phyloP scores from a whole-genome alignment of 1,140 invertebrate species.

The Drosophila virilis region DNA sequence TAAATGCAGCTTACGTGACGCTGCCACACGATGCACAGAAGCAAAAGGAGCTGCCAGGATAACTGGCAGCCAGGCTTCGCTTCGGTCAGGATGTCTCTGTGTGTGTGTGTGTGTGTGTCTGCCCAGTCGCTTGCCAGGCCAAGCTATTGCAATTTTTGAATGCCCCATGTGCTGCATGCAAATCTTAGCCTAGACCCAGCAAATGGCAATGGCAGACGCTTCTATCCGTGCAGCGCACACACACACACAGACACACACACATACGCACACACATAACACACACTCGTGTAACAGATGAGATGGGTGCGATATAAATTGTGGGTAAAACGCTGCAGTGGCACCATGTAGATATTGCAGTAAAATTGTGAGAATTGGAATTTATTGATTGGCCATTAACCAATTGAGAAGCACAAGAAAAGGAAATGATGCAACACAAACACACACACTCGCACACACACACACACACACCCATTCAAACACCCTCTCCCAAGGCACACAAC shows the following conservation, averaged over 20 bases:
- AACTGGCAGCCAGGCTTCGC: constrained; percentile 2
- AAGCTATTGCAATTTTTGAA: constrained; percentile 72
- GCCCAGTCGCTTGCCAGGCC: constrained; percentile 3
- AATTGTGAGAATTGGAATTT: constrained; percentile 83
- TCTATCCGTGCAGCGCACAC: constrained; percentile 21
- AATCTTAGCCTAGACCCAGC: constrained; percentile 71
- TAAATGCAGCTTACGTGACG: constrained; percentile 79
- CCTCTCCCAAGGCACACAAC: background rate
- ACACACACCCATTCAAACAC: background rate
- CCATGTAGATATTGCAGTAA: constrained; percentile 81
- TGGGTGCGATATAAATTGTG: constrained; percentile 79
- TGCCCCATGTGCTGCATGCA: constrained; percentile 69
- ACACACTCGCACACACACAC: background rate
- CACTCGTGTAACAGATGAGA: constrained; percentile 78
- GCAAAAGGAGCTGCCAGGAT: constrained; percentile 21
- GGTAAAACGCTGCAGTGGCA: constrained; percentile 75
- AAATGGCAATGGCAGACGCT: constrained; percentile 57
- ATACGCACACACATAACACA: constrained; percentile 24
- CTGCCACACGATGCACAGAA: constrained; percentile 37
- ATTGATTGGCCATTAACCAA: constrained; percentile 83
- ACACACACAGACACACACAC: constrained; percentile 1
- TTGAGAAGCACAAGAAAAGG: constrained; percentile 48
- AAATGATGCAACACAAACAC: constrained; percentile 10
- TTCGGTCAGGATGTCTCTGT: background rate
- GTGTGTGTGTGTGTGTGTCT: constrained; percentile 4